A percentile compares a stretch with the other conserved stretches of the same genome.
Evolutionary conservation across 2,113 vertebrate species (phyloP).

Genomic region (Nanorana parkeri): DNA sequence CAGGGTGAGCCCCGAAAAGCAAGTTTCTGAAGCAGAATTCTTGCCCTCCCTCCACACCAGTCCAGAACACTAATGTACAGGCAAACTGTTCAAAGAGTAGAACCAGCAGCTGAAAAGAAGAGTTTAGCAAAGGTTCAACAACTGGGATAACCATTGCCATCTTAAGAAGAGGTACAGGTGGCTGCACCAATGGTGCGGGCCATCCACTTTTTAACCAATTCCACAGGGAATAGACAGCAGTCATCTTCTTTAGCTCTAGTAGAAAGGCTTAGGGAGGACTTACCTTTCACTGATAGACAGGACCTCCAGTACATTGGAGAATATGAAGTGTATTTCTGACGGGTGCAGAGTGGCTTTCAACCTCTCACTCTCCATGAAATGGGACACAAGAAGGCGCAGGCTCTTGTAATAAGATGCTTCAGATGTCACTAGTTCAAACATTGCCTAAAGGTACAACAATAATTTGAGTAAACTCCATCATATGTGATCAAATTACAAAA

Average conservation of each 20-base stretch:
- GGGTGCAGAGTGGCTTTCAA: conserved; percentile 87
- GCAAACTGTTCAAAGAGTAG: too few relatives aligned
- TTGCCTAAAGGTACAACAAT: conserved; percentile 77
- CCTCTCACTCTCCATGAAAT: conserved; percentile 88
- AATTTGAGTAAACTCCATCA: background rate
- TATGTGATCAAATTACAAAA: background rate
- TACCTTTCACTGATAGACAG: conserved; percentile 94
- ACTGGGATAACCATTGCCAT: too few relatives aligned
- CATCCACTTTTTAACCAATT: too few relatives aligned
- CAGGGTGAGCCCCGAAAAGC: too few relatives aligned
- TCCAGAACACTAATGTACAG: too few relatives aligned
- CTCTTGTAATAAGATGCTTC: conserved; percentile 98
- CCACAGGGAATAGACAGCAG: too few relatives aligned
- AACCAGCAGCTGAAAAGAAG: too few relatives aligned
- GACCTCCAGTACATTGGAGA: conserved; percentile 94
- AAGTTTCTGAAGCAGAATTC: too few relatives aligned
- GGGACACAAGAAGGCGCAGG: conserved; percentile 88
- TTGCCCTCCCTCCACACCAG: too few relatives aligned
- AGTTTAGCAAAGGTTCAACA: too few relatives aligned
- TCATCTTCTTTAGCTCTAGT: background rate
- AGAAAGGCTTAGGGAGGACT: conserved; percentile 34
- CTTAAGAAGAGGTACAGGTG: too few relatives aligned
- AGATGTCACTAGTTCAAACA: conserved; percentile 95
- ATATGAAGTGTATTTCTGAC: conserved; percentile 92
- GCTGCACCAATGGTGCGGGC: too few relatives aligned